A percentile compares a stretch with the other conserved stretches of the same genome.
Evolutionary conservation across 2,888 invertebrate genomes (phyloP).

Genomic region (Biston betularia): DNA sequence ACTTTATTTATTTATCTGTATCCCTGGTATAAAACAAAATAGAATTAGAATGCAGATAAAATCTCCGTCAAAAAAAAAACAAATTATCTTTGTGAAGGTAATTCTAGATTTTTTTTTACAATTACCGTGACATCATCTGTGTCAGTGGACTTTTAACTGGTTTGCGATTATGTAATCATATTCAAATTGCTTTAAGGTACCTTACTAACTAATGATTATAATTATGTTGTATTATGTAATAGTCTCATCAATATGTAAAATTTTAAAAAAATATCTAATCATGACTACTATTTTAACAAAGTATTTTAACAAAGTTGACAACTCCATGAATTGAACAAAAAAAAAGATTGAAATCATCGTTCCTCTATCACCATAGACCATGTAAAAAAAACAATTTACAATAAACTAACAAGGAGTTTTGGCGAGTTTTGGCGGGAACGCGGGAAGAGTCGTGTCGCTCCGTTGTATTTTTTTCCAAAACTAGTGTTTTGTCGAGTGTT

Average conservation of each 20-base stretch:
- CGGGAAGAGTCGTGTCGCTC: no score
- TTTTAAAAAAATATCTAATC: background rate
- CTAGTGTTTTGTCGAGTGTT: no score
- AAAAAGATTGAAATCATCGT: no score
- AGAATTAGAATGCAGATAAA: no score
- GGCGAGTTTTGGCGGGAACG: no score
- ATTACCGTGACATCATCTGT: conserved; percentile 15
- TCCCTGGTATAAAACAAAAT: no score
- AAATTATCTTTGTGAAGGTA: background rate
- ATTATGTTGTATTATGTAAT: background rate
- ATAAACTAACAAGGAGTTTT: no score
- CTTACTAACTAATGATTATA: background rate
- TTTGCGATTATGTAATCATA: conserved; percentile 33
- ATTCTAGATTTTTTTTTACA: conserved; percentile 1
- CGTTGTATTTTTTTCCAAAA: no score
- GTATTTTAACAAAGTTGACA: no score
- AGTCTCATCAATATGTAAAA: background rate
- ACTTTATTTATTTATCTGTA: conserved; percentile 3
- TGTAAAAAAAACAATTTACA: no score
- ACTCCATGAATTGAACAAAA: no score
- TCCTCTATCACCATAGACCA: no score
- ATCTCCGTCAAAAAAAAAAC: background rate
- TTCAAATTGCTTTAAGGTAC: conserved; percentile 11
- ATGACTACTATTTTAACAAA: background rate
- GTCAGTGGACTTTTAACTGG: conserved; percentile 40